Evolutionary conservation across 2,888 invertebrate genomes (phyloP), one percentile per base, ranked within the genome.

Genomic region (Corythucha ciliata): DNA sequence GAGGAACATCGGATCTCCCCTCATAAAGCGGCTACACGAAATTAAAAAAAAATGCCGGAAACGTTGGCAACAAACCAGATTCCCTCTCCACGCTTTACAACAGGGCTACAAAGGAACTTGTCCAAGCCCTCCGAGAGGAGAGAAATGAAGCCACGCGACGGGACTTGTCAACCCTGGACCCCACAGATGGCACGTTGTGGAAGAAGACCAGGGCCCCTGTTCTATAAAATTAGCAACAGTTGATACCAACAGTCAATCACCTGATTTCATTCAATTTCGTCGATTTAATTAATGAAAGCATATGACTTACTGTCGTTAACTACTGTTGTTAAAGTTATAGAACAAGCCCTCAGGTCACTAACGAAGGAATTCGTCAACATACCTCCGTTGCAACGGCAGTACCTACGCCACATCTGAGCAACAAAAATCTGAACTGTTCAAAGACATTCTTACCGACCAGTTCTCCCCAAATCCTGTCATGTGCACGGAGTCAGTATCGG

Each of bases 361-460:
- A 33, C 36, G 8, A 47, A 47, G 18, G 32, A 32, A 32, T 18
- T 20, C 20, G 10, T 10, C 22, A 24, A 22, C 10, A 36, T 47
- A 8, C 47, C 47, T 5, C 47, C 47, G 7, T 16, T 47, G 21
- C 22, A 18, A 24, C 16, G 25, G 24, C 24, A 12, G 14, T 24
- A 24, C 12, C 33, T 45, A 45, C 3, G 22, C n/a, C n/a, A 45
- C 45, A 3, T 12, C 45, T 18, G 18, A n/a, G n/a, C n/a, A 14
- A 32, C 32, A 45, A 45, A 45, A 45, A 33, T 32, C 42, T 14
- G 33, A 27, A 33, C 18, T 45, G 22, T 45, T 45, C 21, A 18
- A 29, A 4, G 14, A 12, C 21, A 36, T 44, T 14, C 25, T 47
- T 8, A 29, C 20, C 7, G 27, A 48, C 20, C 48, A 40, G 29